Conservation (phyloP, 2,113 vertebrate species). For the Mus spicilegus region DNA sequence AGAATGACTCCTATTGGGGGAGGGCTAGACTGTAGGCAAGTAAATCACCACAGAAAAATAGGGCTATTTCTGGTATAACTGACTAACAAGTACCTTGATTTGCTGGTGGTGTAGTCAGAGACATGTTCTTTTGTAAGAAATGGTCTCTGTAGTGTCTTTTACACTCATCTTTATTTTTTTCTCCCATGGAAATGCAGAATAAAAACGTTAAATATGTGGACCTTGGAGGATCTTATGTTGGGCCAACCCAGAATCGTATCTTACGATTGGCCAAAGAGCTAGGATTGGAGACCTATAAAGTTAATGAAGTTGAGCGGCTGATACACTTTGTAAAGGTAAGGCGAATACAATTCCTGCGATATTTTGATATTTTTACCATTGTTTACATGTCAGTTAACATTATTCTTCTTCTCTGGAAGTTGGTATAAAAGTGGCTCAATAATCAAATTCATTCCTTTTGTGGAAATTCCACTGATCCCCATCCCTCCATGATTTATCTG, state of each 20-base stretch:
- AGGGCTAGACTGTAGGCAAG: background rate
- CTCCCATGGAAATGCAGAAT: conserved; percentile 88
- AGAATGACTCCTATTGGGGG: background rate
- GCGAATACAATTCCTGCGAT: background rate
- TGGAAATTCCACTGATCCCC: background rate
- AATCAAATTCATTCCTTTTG: background rate
- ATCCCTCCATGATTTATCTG: background rate
- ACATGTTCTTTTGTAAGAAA: conserved; percentile 15
- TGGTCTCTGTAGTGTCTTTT: conserved; percentile 27
- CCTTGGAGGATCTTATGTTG: conserved; percentile 96
- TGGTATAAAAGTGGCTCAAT: conserved; percentile 15
- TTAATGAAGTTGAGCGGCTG: conserved; percentile 94
- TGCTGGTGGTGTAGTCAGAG: background rate
- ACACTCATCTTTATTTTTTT: conserved; percentile 38
- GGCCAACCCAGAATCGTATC: conserved; percentile 97
- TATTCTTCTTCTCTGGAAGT: conserved; percentile 44
- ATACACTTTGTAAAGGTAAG: conserved; percentile 94
- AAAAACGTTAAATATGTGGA: conserved; percentile 96
- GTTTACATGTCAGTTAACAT: background rate
- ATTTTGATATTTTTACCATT: conserved; percentile 41
- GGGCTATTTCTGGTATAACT: background rate
- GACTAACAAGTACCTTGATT: background rate
- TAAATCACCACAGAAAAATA: background rate
- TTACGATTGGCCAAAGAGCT: conserved; percentile 94
- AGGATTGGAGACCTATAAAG: conserved; percentile 95